phyloP scores from a whole-genome alignment of 2,797 vertebrate species.

The Lepidocolaptes lacrymiger region DNA sequence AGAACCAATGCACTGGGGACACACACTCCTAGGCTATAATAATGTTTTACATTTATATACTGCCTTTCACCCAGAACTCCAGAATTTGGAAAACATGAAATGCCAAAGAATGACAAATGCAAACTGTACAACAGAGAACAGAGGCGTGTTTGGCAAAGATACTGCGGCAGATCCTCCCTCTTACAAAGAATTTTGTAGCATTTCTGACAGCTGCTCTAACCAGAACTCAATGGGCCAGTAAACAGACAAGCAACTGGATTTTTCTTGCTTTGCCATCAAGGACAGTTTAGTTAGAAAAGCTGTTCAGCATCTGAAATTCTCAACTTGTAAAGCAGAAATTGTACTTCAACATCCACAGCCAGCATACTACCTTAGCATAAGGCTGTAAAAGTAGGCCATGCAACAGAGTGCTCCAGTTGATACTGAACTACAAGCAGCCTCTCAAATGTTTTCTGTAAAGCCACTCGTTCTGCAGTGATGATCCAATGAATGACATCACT shows the following conservation, averaged over 20 bases:
- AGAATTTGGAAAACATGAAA: background rate
- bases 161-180: background rate
- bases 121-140: background rate
- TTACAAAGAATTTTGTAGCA: background rate
- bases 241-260: background rate
- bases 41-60: slow-evolving; percentile 30
- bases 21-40: background rate
- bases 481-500: background rate
- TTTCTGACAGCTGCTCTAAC: background rate
- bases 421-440: background rate
- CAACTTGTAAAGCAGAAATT: background rate
- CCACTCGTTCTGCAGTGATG: background rate
- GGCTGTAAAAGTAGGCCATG: accelerated
- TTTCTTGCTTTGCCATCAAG: background rate
- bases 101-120: slow-evolving; percentile 2
- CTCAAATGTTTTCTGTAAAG: background rate
- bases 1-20: background rate
- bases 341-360: background rate
- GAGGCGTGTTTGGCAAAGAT: background rate
- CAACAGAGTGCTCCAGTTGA: background rate
- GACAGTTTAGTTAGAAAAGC: background rate
- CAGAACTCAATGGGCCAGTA: background rate
- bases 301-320: background rate
- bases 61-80: background rate
- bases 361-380: background rate